These are phyloP conservation scores for Rhimphoctona megacephalus DNA, from an alignment of 2,888 invertebrate species.

Conservation along the genomic window DNA sequence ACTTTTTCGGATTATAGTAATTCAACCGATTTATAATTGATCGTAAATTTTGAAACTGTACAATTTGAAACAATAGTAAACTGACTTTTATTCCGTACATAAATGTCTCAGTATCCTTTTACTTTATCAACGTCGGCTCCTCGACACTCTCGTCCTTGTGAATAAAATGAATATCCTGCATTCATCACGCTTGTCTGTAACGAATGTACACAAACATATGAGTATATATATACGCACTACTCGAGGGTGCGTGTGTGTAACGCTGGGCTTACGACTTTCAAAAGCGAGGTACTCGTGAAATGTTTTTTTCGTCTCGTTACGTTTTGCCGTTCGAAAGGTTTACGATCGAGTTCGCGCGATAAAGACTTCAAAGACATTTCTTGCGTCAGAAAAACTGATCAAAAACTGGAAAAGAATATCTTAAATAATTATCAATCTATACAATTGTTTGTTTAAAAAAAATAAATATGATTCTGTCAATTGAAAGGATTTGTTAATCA, in stretches of 20 bases:
- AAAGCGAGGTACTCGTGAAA: conserved; percentile 34
- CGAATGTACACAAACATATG: conserved; percentile 8
- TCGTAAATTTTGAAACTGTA: not conserved
- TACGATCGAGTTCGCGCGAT: not conserved
- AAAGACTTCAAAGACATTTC: not conserved
- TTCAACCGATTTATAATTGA: not conserved
- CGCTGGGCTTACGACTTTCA: conserved; percentile 35
- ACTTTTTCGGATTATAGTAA: not conserved
- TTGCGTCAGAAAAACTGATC: not conserved
- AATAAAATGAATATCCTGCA: conserved; percentile 52
- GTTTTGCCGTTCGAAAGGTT: conserved; percentile 36
- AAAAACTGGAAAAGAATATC: not conserved
- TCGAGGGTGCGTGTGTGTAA: not conserved
- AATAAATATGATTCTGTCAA: not conserved
- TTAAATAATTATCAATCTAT: not conserved
- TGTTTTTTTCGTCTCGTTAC: conserved; percentile 19
- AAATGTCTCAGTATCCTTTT: conserved; percentile 42
- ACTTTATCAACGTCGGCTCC: conserved; percentile 36
- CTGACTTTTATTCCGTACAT: conserved; percentile 6
- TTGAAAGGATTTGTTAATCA: not conserved
- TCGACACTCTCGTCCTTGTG: conserved; percentile 59
- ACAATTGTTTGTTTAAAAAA: not conserved
- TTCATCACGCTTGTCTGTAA: conserved; percentile 18
- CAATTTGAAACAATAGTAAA: conserved; percentile 3
- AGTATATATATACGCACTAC: not conserved